Conservation (phyloP, 2,888 invertebrate species). For the Parnassius smintheus region DNA sequence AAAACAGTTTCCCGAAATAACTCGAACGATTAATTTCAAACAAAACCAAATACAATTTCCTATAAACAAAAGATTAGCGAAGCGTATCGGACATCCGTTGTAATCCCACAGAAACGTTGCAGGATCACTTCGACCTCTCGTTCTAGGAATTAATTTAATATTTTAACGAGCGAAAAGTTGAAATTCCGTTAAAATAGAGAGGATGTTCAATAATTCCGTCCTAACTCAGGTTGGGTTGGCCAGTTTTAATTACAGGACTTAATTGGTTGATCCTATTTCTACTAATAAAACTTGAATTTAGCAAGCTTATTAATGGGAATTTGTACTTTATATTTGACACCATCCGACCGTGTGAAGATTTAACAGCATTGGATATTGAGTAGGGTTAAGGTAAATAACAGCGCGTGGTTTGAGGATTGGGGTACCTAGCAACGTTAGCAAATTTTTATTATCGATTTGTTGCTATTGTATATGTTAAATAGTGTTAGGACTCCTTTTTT, state of each 20-base stretch:
- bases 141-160: constrained; percentile 29
- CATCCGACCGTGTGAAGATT: neutral
- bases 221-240: constrained; percentile 22
- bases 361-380: neutral
- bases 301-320: constrained; percentile 12
- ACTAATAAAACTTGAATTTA: constrained; percentile 34
- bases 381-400: too few species aligned
- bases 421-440: too few species aligned
- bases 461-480: too few species aligned
- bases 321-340: neutral
- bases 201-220: constrained; percentile 25
- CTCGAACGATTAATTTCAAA: constrained; percentile 6
- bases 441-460: too few species aligned
- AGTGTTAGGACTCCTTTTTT: too few species aligned
- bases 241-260: constrained; percentile 44
- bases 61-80: constrained; percentile 19
- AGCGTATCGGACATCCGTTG: constrained; percentile 17
- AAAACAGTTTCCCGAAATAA: neutral
- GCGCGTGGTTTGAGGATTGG: too few species aligned
- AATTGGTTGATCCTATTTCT: constrained; percentile 35
- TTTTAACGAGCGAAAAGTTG: constrained; percentile 29
- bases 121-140: constrained; percentile 20
- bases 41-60: constrained; percentile 7
- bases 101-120: constrained; percentile 13
- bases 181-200: constrained; percentile 34